Conservation (phyloP, 1,140 invertebrate species). For the Drosophila orosa region DNA sequence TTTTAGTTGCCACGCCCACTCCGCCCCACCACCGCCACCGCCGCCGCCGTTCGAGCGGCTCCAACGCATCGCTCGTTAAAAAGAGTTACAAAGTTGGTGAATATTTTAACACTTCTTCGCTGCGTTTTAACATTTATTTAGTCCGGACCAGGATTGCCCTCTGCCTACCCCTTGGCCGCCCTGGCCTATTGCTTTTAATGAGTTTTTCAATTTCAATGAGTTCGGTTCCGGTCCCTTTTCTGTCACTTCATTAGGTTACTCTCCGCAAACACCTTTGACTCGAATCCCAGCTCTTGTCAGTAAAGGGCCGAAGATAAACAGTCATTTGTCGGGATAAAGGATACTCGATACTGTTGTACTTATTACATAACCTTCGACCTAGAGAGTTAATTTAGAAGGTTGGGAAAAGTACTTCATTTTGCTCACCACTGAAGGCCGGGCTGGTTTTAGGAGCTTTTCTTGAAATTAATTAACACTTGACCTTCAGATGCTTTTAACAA, state of each 20-base stretch:
- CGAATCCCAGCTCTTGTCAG: conserved; percentile 16
- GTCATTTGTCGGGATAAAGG: conserved; percentile 5
- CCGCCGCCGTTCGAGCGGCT: conserved; percentile 1
- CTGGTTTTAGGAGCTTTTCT: neutral
- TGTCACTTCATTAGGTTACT: conserved; percentile 49
- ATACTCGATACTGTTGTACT: conserved; percentile 10
- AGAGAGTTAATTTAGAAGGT: neutral
- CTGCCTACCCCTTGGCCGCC: neutral
- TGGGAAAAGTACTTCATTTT: neutral
- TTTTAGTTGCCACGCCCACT: conserved; percentile 73
- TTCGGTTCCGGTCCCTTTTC: conserved; percentile 40
- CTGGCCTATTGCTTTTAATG: conserved; percentile 31
- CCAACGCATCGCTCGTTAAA: conserved; percentile 65
- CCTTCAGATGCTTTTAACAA: neutral
- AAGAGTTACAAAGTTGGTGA: conserved; percentile 83
- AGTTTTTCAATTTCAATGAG: conserved; percentile 55
- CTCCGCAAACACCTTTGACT: conserved; percentile 36
- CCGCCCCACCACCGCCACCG: conserved; percentile 8
- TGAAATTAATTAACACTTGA: neutral
- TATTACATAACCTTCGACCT: neutral
- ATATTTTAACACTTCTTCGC: conserved; percentile 82
- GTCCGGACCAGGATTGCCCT: conserved; percentile 46
- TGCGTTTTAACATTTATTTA: conserved; percentile 81
- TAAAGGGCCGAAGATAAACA: conserved; percentile 17
- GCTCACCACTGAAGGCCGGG: neutral